Evolutionary conservation across 2,113 vertebrate genomes (phyloP).

Genomic region (Vireo altiloquus): DNA sequence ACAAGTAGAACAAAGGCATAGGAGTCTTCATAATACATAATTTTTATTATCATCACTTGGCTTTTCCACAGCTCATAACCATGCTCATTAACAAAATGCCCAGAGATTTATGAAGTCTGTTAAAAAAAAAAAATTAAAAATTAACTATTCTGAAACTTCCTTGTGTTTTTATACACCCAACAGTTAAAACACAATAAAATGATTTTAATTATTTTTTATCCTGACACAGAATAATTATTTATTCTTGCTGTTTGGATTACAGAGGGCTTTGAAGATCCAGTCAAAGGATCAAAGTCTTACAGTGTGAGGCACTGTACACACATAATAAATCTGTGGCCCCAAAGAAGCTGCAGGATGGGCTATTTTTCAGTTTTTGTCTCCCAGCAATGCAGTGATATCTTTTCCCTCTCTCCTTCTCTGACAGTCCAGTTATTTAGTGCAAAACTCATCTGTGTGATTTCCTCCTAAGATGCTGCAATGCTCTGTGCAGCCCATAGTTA

Average conservation of each 20-base stretch:
- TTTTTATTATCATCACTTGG: constrained; percentile 55
- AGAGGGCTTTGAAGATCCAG: neutral
- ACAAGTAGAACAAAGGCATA: neutral
- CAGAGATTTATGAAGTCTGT: constrained; percentile 60
- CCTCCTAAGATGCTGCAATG: neutral
- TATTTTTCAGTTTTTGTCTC: neutral
- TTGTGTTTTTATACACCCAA: constrained; percentile 1
- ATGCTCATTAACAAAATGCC: constrained; percentile 46
- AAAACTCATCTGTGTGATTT: neutral
- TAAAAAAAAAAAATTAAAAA: constrained; percentile 39
- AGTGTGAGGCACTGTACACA: neutral
- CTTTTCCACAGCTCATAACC: constrained; percentile 47
- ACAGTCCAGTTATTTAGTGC: neutral
- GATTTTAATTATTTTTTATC: constrained; percentile 45
- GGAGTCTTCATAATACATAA: neutral
- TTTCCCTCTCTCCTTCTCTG: neutral
- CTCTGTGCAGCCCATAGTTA: neutral
- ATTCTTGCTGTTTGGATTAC: neutral
- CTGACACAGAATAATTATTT: constrained; percentile 42
- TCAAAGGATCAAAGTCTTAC: neutral
- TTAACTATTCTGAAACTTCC: constrained; percentile 57
- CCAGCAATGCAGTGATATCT: neutral
- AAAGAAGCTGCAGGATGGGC: neutral
- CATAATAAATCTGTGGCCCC: neutral
- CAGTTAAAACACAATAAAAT: constrained; percentile 58